Base-by-base conservation (phyloP, 2,888 invertebrate genomes). In the Ametastegia equiseti region DNA sequence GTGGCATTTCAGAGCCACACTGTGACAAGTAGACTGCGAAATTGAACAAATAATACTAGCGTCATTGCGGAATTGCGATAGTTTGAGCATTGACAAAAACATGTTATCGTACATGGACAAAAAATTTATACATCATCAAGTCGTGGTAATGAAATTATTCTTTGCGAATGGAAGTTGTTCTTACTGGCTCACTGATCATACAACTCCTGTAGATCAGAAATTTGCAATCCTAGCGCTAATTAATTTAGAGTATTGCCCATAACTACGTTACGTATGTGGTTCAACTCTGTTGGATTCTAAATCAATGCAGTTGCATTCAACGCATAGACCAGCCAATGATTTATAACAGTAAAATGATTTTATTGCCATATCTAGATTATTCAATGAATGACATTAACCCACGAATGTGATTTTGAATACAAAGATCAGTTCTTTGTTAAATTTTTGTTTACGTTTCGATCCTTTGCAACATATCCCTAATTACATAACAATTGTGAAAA, bases 401-500 rank as follows among this genome's bases (percentile, higher is more conserved):
- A n/a, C 5, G 33, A 65, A 30, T 65, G 5, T 65, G 5, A 30
- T 19, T 65, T 65, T 5, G n/a, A 67, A 39, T 36, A 7, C 27
- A 39, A 67, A 39, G n/a, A 47, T 71, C 27, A 15, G 2, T 2
- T 45, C 47, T 3, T 23, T 15, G 23, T 15, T 71, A n/a, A 30
- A 1, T 47, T 15, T 47, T 27, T 47, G 15, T 0, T 47, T 71
- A 23, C 27, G 47, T 47, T 45, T 47, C 13, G 7, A 71, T 27
- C 27, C 19, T 27, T 27, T 23, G 47, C 45, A 71, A 54, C 27
- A 54, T 75, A 19, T 75, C 19, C n/a, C 6, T 75, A 75, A 54
- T 75, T 75, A 75, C 50, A 50, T 75, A 54, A 75, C 30, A 50
- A 30, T 75, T n/a, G 15, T 19, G n/a, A 36, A 54, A 75, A 73